Base-by-base conservation (phyloP, 92 coral and sea anemone species). In the Meandrina meandrites region DNA sequence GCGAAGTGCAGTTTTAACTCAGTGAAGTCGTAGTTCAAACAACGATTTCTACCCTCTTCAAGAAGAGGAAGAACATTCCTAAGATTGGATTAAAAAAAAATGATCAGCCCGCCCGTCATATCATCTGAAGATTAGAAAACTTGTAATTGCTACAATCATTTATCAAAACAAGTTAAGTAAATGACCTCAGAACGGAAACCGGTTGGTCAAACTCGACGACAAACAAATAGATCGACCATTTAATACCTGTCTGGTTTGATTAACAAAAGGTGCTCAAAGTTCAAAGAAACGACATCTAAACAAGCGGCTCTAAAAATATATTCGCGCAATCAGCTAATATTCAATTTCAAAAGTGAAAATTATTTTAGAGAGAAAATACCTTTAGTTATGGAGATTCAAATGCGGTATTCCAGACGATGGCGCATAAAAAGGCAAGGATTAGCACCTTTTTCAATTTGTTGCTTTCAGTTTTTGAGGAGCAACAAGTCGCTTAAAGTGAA, bases 391-490 rank as follows among this genome's bases (percentile, higher is more conserved):
- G n/a, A 60, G 9, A 60, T 60, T 2, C 12, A 69, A 30, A 69
- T 60, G 67, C 67, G 67, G 2, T 5, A 60, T 21, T 32, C 75
- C 8, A 28, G 73, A 32, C 16, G n/a, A n/a, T n/a, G 2, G 18
- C 35, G 17, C 32, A 68, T 24, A 30, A 3, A 24, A n/a, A 68
- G 10, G 5, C 42, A 19, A 21, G 51, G 27, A 37, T 73, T 34
- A 73, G 78, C 78, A 73, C 51, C 28, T 73, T 72, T 72, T 72
- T 32, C 4, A 72, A 72, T 19, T 8, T 73, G 78, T 34, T 40
- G 12, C 78, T 13, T 9, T 35, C 78, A 10, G 48, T 12, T 18
- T 72, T 73, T 21, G 24, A 18, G 10, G 32, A 36, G 48, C 27
- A 72, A 16, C 45, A 34, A 36, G 27, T 35, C n/a, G 37, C 40